Base-by-base conservation (phyloP, 2,797 vertebrate genomes). In the Parauchenoglanis punctatus region DNA sequence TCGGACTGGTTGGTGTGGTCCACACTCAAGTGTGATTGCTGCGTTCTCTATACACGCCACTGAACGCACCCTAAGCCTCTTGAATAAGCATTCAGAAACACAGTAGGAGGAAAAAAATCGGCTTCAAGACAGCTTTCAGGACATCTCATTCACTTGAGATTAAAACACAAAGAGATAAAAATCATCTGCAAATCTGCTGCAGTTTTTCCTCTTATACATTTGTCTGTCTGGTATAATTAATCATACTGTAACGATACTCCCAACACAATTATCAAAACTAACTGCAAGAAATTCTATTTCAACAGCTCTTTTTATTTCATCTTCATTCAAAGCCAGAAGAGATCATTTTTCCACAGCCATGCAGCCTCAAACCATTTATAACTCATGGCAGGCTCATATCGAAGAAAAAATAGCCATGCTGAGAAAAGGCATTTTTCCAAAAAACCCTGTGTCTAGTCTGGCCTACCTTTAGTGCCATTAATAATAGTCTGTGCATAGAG, bases 341-440 rank as follows among this genome's bases (percentile, higher is more conserved):
- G 3, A 7, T 35, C 12, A 49, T 83, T 61, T 65, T 35, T 77
- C 20, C 44, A 56, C 49, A 77, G 28, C n/a, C 23, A 78, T 68
- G 63, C 28, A 72, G 81, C 63, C 72, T 35, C 15, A 72, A 52
- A 40, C 49, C 8, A 83, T 83, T 70, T 63, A 78, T 78, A 54
- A 78, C 23, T 67, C 56, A 86, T 17, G n/a, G 46, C 58, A 68
- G 23, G 40, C 15, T 49, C 25, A n/a, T 44, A 56, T 25, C 25
- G 31, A n/a, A 67, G 35, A 28, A 65, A 76, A 84, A 75, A 44
- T 90, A 94, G 94, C 81, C 90, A 91, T 92, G 91, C 89, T 86
- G 92, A 92, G 90, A 91, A 92, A 96, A 95, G 87, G 68, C 63
- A 72, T 92, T 93, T 95, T 92, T 94, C 88, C 91, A 93, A 95